phyloP scores from a whole-genome alignment of 2,888 invertebrate species.

The Dione juno region DNA sequence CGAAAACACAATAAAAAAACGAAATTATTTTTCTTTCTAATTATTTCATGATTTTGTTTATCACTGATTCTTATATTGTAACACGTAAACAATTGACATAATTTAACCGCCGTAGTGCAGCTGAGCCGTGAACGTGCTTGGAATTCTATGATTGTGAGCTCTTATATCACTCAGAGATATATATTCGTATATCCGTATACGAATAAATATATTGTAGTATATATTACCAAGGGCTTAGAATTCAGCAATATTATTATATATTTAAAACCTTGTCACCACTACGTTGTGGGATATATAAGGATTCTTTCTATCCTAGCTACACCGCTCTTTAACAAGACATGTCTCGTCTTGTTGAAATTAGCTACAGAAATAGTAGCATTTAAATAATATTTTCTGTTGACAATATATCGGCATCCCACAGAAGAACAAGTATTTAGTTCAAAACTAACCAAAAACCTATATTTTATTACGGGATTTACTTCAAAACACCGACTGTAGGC shows the following conservation, averaged over 20 bases:
- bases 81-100: too few species aligned
- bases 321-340: background rate
- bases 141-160: background rate
- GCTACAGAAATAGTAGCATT: background rate
- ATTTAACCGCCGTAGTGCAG: too few species aligned
- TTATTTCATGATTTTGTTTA: too few species aligned
- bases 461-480: constrained; percentile 21
- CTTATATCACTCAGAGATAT: too few species aligned
- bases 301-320: background rate
- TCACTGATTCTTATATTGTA: too few species aligned
- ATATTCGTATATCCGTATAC: too few species aligned
- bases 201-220: too few species aligned
- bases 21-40: too few species aligned
- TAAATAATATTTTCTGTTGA: background rate
- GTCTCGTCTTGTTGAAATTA: background rate
- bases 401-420: constrained; percentile 10
- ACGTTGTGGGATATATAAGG: background rate
- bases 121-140: too few species aligned
- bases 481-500: constrained; percentile 7
- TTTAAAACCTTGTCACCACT: too few species aligned
- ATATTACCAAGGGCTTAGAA: too few species aligned
- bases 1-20: too few species aligned
- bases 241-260: background rate
- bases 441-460: constrained; percentile 7
- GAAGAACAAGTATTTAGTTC: background rate